Evolutionary conservation across 2,888 invertebrate genomes (phyloP).

Genomic region (Drosophila algonquin): DNA sequence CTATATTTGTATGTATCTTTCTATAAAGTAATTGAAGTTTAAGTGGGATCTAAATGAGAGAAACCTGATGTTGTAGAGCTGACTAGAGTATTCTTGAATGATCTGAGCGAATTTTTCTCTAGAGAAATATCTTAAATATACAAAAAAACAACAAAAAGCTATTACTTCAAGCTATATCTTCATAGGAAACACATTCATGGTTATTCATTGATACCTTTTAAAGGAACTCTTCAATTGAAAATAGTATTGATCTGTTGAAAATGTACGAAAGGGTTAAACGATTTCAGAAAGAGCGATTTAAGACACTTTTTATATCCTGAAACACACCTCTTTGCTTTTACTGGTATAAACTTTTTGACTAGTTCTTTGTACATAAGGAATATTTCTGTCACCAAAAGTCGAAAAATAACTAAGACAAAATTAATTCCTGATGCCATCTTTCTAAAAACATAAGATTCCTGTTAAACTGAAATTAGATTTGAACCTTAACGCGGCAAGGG

Average conservation of each 20-base stretch:
- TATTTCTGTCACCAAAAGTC: no score
- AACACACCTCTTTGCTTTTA: not conserved
- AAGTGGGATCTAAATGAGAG: not conserved
- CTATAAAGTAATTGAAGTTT: not conserved
- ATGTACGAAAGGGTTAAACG: not conserved
- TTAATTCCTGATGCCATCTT: not conserved
- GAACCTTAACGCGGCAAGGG: no score
- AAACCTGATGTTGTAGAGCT: not conserved
- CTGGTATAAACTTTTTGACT: not conserved
- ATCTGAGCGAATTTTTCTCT: not conserved
- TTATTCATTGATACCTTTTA: conserved; percentile 22
- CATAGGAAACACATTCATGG: not conserved
- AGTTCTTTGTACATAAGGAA: not conserved
- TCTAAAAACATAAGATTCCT: no score
- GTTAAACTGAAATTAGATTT: no score
- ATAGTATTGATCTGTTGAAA: conserved; percentile 20
- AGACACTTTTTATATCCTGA: not conserved
- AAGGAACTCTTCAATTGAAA: conserved; percentile 31
- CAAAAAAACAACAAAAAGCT: not conserved
- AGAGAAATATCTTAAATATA: not conserved
- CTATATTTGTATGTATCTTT: no score
- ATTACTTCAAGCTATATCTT: not conserved
- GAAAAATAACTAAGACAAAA: not conserved
- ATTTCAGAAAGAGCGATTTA: not conserved
- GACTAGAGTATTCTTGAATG: not conserved